Evolutionary conservation across 1,140 invertebrate genomes (phyloP).

Genomic region (Calephelis virginiensis): DNA sequence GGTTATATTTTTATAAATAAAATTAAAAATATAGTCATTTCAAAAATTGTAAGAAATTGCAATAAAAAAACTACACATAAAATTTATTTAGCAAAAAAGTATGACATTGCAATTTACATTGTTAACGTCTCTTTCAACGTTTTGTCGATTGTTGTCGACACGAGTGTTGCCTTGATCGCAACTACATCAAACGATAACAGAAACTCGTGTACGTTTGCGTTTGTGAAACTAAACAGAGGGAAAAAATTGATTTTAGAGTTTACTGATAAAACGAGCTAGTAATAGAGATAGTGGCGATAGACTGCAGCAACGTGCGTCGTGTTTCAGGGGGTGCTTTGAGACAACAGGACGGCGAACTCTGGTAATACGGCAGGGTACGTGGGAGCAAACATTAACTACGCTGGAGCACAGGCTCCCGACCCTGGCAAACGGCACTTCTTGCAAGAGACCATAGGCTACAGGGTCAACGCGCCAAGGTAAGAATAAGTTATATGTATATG

Average conservation of each 20-base stretch:
- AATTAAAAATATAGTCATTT: no score
- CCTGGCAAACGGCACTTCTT: constrained; percentile 60
- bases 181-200: constrained; percentile 51
- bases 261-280: neutral
- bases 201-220: constrained; percentile 19
- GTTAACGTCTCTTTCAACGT: constrained; percentile 42
- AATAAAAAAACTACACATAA: constrained; percentile 17
- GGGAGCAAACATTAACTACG: constrained; percentile 51
- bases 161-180: constrained; percentile 39
- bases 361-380: constrained; percentile 66
- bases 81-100: constrained; percentile 11
- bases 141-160: constrained; percentile 57
- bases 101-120: constrained; percentile 22
- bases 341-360: constrained; percentile 73
- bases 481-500: constrained; percentile 25
- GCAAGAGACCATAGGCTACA: constrained; percentile 70
- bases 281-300: constrained; percentile 17
- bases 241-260: constrained; percentile 23
- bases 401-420: constrained; percentile 66
- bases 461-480: constrained; percentile 70
- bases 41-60: neutral
- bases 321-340: constrained; percentile 66
- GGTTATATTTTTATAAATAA: no score
- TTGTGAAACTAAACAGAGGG: constrained; percentile 7
- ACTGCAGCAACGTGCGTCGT: constrained; percentile 56